Base-by-base conservation (phyloP, 2,113 vertebrate species). In the Hippocampus abdominalis region DNA sequence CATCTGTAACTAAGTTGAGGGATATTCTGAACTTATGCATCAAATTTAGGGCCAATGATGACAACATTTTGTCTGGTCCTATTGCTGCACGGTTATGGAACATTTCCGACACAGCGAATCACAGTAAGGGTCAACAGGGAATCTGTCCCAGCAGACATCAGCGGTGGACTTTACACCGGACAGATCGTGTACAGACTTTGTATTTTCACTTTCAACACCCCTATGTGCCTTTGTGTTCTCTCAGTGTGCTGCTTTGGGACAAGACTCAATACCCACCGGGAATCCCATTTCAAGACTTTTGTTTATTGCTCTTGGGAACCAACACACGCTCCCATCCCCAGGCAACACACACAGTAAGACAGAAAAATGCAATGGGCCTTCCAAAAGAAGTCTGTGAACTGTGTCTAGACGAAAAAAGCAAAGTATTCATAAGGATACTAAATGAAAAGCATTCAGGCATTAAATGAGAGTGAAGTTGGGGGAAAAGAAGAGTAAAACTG, bases 271-370 rank as follows among this genome's bases (percentile, higher is more conserved):
- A 64, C 3, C 72, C 78, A 81, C 72, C 75, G 73, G 77, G 75
- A 81, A 84, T 74, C 42, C 70, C 51, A 82, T 87, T 81, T 87
- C 85, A 87, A 69, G 21, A 8, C 46, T 61, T 64, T 66, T 73
- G 73, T 84, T 85, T 81, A 80, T 70, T 79, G 64, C 49, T 80
- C 75, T 68, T 69, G 59, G 65, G 78, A 79, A 77, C 23, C n/a
- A 64, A 25, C 65, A 74, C 70, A 78, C 53, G 68, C 67, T 62
- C 54, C 23, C 13, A 61, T 46, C 39, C 57, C 65, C 42, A 76
- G 13, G 65, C 70, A 49, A 64, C 62, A 64, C 66, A 64, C 54
- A 39, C 40, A 36, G 46, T 13, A 36, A 49, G 32, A 57, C 60
- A 61, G 57, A 18, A 25, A 36, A 23, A 40, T 4, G 71, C 73